Base-by-base conservation (phyloP, 1,140 invertebrate species). In the Solenopsis fugax region DNA sequence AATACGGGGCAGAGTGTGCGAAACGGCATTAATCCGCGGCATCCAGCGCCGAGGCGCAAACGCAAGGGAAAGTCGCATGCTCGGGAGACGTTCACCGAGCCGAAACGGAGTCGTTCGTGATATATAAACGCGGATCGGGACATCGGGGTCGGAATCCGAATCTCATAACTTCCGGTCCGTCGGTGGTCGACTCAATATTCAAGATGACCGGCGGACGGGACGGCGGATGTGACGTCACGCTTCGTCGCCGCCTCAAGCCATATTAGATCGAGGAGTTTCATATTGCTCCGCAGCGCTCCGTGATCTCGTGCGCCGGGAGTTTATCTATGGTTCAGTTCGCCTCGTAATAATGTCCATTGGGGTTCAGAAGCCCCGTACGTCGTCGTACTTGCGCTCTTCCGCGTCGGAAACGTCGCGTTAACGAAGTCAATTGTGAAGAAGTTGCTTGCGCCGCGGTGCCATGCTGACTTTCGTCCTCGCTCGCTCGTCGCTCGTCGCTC, bases 101-200 rank as follows among this genome's bases (percentile, higher is more conserved):
- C 80, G 88, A 91, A 91, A 91, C 89, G 90, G 87, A 91, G 85
- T 86, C 87, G 72, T 72, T 87, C 87, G 89, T 81, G 69, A 90
- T 91, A 92, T 93, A 92, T 93, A 90, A 89, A 88, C 86, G 88
- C 64, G 87, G 87, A 88, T 89, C 88, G 86, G 88, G 91, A 91
- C 90, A 93, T 91, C 88, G 88, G 93, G 92, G 87, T 91, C 76
- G 92, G 88, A 93, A 93, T 94, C 90, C 92, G 92, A 93, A 95
- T 95, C 93, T 95, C 95, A 95, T 95, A 95, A 94, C 95, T 95
- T 95, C 93, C 94, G 93, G 91, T 94, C 90, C 89, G 93, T 56
- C 91, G 93, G 89, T 90, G 92, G 93, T 93, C 91, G 93, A 92
- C 94, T 94, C 94, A 95, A 95, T 95, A 95, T 95, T 95, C 94